Base-by-base conservation (phyloP, 1,140 invertebrate species). In the Aphis gossypii region DNA sequence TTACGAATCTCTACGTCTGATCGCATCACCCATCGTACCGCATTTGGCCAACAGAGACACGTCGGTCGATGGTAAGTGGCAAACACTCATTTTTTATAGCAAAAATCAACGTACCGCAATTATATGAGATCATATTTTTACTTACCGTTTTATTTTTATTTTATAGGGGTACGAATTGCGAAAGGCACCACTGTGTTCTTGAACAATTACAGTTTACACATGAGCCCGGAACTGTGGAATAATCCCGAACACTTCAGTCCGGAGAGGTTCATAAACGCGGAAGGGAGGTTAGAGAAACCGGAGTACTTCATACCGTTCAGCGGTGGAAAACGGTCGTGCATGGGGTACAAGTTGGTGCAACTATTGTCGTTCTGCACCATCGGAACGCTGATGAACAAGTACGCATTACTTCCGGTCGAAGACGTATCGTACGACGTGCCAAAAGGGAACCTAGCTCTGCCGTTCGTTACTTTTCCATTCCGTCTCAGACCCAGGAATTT, bases 1-100 rank as follows among this genome's bases (percentile, higher is more conserved):
- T 30, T 96, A 97, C 94, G 98, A 99, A 95, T 96, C 97, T 1
- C 95, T 98, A 2, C 95, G 98, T 90, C 96, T 97, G 93, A 97
- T 98, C 1, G 97, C 97, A 1, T 98, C 98, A 1, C 98, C 98
- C 0, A 98, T 99, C 93, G 98, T 99, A 0, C 98, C 98, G 5
- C 98, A 99, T 95, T 97, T 98, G 0, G 97, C 98, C 0, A 98
- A 97, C 41, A 96, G 97, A 94, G 97, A 98, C 94, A 97, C 97
- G 2, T 94, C 94, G 35, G 44, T 94, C 38, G 48, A 90, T 41
- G 94, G 94, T 94, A 89, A 94, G 84, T 93, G 6, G 6, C 5
- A 41, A 41, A 41, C 38, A 6, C 23, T 41, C 38, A 41, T 41
- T 41, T 2, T 1, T 41, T 41, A 2, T 41, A 2, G 3, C 38